A percentile compares a stretch with the other conserved stretches of the same genome.
These are phyloP conservation scores for Noctilio leporinus DNA, from an alignment of 2,113 vertebrate species.

Conservation along the genomic window DNA sequence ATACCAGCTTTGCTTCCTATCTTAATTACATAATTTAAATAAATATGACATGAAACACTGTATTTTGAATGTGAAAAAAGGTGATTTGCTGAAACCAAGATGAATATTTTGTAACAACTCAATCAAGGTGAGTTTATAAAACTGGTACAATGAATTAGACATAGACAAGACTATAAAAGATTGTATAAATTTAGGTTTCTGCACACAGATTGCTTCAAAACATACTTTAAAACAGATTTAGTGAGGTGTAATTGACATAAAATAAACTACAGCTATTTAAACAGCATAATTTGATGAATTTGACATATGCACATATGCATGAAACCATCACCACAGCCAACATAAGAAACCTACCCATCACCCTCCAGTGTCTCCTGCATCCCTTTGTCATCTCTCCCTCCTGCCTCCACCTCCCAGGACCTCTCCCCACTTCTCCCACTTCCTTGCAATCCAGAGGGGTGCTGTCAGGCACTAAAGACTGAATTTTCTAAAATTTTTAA, in stretches of 20 bases:
- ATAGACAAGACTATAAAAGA: not conserved
- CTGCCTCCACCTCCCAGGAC: not conserved
- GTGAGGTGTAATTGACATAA: not conserved
- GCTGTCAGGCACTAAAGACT: not conserved
- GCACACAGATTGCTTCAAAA: not conserved
- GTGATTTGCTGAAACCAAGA: not conserved
- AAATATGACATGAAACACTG: not conserved
- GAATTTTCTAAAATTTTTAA: not conserved
- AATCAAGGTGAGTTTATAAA: not conserved
- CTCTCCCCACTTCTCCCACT: not conserved
- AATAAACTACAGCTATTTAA: not conserved
- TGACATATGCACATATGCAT: not conserved
- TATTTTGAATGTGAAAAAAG: not conserved
- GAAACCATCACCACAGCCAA: not conserved
- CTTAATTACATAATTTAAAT: not conserved
- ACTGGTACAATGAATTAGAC: not conserved
- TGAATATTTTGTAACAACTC: not conserved
- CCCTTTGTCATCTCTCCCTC: not conserved
- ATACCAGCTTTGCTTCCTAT: not conserved
- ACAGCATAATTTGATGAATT: not conserved
- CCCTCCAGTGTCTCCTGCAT: accelerated
- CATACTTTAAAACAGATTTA: not conserved
- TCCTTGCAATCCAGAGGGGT: not conserved
- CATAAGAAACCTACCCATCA: not conserved
- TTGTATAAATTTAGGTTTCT: not conserved